Conservation (phyloP, 2,113 vertebrate genomes). For the Python bivittatus region DNA sequence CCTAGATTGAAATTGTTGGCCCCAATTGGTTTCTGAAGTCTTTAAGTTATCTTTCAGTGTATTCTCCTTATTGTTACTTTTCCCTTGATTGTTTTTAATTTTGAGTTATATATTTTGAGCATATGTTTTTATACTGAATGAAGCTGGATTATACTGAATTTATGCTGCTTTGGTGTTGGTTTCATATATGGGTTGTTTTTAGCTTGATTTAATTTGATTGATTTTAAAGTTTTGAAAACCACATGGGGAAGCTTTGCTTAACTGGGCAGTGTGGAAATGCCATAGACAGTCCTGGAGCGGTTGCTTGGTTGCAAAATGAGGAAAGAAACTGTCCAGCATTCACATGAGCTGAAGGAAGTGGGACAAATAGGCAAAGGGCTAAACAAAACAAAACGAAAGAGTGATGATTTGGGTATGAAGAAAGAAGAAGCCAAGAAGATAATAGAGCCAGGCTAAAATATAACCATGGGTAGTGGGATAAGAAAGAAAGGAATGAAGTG, state of each 20-base stretch:
- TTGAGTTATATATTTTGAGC: not conserved
- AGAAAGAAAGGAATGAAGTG: not conserved
- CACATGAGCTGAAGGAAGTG: not conserved
- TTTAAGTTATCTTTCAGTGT: not conserved
- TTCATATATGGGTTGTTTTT: not conserved
- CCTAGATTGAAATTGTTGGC: not conserved
- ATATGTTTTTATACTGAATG: not conserved
- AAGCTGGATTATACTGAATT: not conserved
- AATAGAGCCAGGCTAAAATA: not conserved
- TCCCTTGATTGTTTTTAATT: not conserved
- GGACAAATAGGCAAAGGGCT: not conserved
- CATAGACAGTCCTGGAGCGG: not conserved
- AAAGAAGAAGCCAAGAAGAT: not conserved
- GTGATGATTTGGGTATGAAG: not conserved
- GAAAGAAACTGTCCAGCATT: not conserved
- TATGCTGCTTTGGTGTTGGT: not conserved
- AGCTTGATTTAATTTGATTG: not conserved
- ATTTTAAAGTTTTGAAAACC: not conserved
- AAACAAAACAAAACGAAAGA: not conserved
- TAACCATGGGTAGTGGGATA: not conserved
- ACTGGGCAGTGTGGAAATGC: not conserved
- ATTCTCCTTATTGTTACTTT: not conserved
- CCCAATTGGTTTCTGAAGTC: not conserved
- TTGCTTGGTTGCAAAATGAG: no score
- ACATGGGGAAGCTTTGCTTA: not conserved